phyloP scores from a whole-genome alignment of 1,140 invertebrate species.

The Sitophilus oryzae region DNA sequence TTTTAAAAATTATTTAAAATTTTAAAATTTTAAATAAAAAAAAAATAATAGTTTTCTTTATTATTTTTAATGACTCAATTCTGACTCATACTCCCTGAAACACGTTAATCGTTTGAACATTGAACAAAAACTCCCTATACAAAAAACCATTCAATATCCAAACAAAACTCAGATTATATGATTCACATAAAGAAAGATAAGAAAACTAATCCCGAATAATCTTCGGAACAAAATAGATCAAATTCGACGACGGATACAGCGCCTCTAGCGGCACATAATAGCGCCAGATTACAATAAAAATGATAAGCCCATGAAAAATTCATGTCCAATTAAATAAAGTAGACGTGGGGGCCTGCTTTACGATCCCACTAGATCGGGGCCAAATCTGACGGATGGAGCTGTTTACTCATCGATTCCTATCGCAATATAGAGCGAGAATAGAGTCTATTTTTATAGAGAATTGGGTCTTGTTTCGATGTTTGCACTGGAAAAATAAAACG shows the following conservation, averaged over 20 bases:
- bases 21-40: too few relatives aligned
- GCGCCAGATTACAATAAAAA: constrained; percentile 9
- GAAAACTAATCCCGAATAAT: background rate
- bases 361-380: constrained; percentile 8
- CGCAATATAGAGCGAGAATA: background rate
- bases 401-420: background rate
- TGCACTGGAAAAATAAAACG: too few relatives aligned
- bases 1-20: too few relatives aligned
- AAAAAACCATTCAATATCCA: too few relatives aligned
- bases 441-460: background rate
- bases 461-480: background rate
- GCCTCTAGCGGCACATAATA: constrained; percentile 13
- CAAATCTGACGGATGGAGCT: constrained; percentile 3
- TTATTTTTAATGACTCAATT: too few relatives aligned
- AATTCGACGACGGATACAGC: constrained; percentile 7
- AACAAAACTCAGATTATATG: too few relatives aligned
- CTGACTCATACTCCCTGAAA: too few relatives aligned
- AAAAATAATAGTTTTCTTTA: too few relatives aligned
- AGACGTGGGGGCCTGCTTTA: constrained; percentile 9
- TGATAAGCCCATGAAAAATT: constrained; percentile 20
- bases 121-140: too few relatives aligned
- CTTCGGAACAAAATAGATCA: constrained; percentile 4
- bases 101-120: too few relatives aligned
- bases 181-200: too few relatives aligned
- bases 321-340: constrained; percentile 23